A percentile compares a stretch with the other conserved stretches of the same genome.
Conservation (phyloP, 1,140 invertebrate species). For the Drosophila subpulchrella region DNA sequence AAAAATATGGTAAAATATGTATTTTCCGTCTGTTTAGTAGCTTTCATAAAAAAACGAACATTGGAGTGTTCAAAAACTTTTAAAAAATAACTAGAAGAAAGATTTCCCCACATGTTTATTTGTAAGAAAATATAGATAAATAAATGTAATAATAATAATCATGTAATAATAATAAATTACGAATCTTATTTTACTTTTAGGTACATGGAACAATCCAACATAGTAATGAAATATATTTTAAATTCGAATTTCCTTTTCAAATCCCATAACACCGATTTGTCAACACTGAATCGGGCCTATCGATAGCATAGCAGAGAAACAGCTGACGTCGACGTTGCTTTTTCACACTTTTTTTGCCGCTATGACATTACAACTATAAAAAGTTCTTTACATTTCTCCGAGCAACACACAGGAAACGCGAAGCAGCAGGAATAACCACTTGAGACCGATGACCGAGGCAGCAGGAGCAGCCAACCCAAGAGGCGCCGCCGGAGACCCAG, state of each 20-base stretch:
- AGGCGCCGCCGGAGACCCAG: conserved; percentile 55
- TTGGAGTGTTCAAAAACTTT: no score
- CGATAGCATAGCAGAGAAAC: conserved; percentile 2
- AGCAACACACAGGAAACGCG: background rate
- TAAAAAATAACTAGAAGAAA: no score
- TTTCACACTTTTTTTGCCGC: conserved; percentile 46
- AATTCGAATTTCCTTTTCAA: background rate
- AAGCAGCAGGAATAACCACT: conserved; percentile 5
- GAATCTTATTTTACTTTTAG: no score
- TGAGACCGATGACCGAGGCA: conserved; percentile 45
- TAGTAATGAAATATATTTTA: background rate
- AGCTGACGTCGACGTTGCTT: conserved; percentile 44
- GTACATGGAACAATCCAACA: no score
- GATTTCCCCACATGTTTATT: no score
- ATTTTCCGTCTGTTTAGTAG: no score
- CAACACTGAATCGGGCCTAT: background rate
- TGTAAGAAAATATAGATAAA: no score
- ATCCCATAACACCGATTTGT: background rate
- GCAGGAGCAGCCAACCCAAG: conserved; percentile 4
- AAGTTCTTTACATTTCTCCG: conserved; percentile 1
- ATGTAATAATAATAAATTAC: no score
- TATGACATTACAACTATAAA: conserved; percentile 31
- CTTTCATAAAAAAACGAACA: no score
- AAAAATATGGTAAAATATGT: no score
- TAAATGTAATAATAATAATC: no score